A percentile compares a stretch with the other conserved stretches of the same genome.
Evolutionary conservation across 2,888 invertebrate species (phyloP).

Genomic region (Mesorhabditis belari): DNA sequence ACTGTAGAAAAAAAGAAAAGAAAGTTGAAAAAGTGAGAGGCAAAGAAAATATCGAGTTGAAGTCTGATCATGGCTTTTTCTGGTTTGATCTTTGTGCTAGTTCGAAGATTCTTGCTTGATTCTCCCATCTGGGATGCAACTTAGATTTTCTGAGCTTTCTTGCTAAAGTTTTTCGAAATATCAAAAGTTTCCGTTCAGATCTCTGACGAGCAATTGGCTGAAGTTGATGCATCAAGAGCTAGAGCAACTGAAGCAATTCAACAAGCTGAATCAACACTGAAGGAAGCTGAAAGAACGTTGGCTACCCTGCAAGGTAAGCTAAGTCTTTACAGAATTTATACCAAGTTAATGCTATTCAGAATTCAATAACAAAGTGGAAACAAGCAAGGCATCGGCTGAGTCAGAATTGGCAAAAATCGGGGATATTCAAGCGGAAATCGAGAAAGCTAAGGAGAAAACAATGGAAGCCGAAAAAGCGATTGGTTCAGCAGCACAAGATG

Average conservation of each 20-base stretch:
- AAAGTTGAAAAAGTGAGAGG: background rate
- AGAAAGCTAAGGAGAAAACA: conserved; percentile 60
- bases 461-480: conserved; percentile 28
- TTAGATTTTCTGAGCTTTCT: too few relatives aligned
- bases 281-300: conserved; percentile 73
- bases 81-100: too few relatives aligned
- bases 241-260: conserved; percentile 77
- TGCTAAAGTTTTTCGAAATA: too few relatives aligned
- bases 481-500: conserved; percentile 26
- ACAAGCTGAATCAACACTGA: conserved; percentile 73
- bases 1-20: background rate
- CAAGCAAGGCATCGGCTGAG: conserved; percentile 73
- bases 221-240: conserved; percentile 65
- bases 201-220: conserved; percentile 72
- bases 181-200: too few relatives aligned
- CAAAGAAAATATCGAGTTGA: too few relatives aligned
- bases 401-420: conserved; percentile 71
- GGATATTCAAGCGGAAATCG: conserved; percentile 68
- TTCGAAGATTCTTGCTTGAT: too few relatives aligned
- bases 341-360: conserved; percentile 54
- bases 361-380: conserved; percentile 81
- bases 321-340: conserved; percentile 3
- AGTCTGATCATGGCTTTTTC: too few relatives aligned
- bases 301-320: conserved; percentile 62
- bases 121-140: too few relatives aligned